Percentiles rank a stretch among this genome's conserved stretches.
Conservation (phyloP, 1,140 invertebrate species). For the Bombus superbus region DNA sequence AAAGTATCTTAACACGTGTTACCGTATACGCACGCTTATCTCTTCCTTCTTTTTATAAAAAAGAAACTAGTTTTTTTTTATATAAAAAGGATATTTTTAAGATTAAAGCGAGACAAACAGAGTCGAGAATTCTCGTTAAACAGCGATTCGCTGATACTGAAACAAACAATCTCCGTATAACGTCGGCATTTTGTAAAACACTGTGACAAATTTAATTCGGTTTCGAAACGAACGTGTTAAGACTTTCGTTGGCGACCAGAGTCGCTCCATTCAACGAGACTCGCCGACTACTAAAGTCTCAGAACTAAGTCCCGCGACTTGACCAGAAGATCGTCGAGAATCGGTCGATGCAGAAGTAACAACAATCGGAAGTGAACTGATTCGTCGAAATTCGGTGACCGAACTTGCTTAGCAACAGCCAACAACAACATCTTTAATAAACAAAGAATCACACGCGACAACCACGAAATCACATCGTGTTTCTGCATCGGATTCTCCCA, state of each 20-base stretch:
- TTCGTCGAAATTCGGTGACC: neutral
- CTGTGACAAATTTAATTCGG: neutral
- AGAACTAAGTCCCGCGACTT: neutral
- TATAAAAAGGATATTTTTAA: neutral
- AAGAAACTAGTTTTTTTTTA: neutral
- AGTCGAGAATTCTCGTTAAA: neutral
- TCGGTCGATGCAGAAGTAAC: conserved; percentile 49
- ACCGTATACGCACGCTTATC: neutral
- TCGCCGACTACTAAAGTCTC: conserved; percentile 13
- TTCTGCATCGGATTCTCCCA: conserved; percentile 18
- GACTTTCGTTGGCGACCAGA: neutral
- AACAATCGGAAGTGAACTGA: neutral
- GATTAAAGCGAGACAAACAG: neutral
- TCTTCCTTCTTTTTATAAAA: neutral
- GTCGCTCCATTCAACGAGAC: conserved; percentile 40
- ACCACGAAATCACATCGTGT: neutral
- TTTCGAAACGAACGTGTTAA: neutral
- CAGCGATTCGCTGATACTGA: too few species aligned
- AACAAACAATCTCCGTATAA: too few species aligned
- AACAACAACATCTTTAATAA: neutral
- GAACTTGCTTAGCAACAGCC: neutral
- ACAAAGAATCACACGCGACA: neutral
- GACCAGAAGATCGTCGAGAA: neutral
- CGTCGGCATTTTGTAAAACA: neutral
- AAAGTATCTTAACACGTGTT: neutral